phyloP scores from a whole-genome alignment of 2,888 invertebrate species.

The Synanthedon andrenaeformis region DNA sequence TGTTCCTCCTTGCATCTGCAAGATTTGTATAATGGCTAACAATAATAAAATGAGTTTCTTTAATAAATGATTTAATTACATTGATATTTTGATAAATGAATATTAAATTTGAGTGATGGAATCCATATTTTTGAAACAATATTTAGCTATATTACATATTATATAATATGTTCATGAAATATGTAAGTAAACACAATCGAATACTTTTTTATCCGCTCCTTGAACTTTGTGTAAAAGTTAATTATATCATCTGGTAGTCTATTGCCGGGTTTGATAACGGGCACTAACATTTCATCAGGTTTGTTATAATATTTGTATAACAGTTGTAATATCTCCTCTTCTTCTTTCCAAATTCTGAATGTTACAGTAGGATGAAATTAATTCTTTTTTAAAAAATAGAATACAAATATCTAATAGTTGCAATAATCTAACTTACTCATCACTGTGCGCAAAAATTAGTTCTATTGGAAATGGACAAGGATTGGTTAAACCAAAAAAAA shows the following conservation, averaged over 20 bases:
- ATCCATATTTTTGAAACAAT: no score
- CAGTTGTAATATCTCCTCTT: conserved; percentile 48
- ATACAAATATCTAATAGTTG: neutral
- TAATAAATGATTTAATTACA: no score
- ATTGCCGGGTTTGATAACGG: conserved; percentile 38
- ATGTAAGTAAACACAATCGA: no score
- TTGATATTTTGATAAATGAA: no score
- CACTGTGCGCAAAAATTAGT: conserved; percentile 76
- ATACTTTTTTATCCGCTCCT: conserved; percentile 36
- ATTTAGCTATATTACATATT: no score
- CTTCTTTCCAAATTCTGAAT: conserved; percentile 47
- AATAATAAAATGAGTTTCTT: no score
- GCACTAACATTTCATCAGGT: conserved; percentile 54
- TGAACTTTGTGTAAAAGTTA: conserved; percentile 35
- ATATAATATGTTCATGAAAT: no score
- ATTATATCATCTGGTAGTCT: conserved; percentile 37
- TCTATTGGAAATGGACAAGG: conserved; percentile 75
- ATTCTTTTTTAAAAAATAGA: neutral
- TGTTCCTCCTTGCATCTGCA: no score
- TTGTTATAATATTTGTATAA: conserved; percentile 52
- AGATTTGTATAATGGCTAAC: no score
- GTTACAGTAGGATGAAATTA: neutral
- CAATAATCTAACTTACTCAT: conserved; percentile 57
- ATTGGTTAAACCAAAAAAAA: conserved; percentile 73
- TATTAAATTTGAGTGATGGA: no score